Evolutionary conservation across 1,140 invertebrate genomes (phyloP), one percentile per base, ranked within the genome.

Genomic region (Stenopsyche tienmushanensis): DNA sequence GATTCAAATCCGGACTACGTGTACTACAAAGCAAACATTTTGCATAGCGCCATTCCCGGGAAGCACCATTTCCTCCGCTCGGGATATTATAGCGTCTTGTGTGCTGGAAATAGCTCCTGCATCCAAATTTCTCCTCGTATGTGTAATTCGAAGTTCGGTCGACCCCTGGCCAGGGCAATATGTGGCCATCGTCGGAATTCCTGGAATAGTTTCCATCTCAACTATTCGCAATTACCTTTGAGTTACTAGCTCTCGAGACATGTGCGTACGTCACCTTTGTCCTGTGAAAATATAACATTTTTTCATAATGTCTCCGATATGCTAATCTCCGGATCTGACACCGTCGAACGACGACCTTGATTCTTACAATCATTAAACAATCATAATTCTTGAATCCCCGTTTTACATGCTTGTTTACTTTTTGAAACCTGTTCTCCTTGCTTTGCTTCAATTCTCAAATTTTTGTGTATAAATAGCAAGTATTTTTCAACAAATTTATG

Each of bases 181-280:
- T 65, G 63, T 47, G 52, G 54, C 52, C 53, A 23, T 21, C 53
- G 39, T 24, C 53, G 20, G 29, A 25, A 65, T 65, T 65, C 63
- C 44, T 50, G 13, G 26, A 5, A 65, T 65, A 57, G 20, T 65
- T 55, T 29, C 24, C 41, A 23, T 41, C 63, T 53, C 63, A 65
- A 65, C n/a, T 57, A 65, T 65, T 65, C 26, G 63, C 63, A 65
- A 65, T 65, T 65, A 57, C 53, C 63, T 45, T 57, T 57, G 34
- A 57, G 52, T 42, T 60, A 47, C 57, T 60, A 25, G 17, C 24
- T 29, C 20, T 20, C 5, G 26, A 53, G 50, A 53, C 50, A 23
- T 53, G 50, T 53, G 50, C 23, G 23, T 53, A n/a, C 50, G 50
- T 53, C 50, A 24, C 49, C n/a, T 13, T 53, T 24, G 47, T 21